A percentile compares a stretch with the other conserved stretches of the same genome.
These are phyloP conservation scores for Numenius phaeopus DNA, from an alignment of 2,797 vertebrate species.

Conservation along the genomic window DNA sequence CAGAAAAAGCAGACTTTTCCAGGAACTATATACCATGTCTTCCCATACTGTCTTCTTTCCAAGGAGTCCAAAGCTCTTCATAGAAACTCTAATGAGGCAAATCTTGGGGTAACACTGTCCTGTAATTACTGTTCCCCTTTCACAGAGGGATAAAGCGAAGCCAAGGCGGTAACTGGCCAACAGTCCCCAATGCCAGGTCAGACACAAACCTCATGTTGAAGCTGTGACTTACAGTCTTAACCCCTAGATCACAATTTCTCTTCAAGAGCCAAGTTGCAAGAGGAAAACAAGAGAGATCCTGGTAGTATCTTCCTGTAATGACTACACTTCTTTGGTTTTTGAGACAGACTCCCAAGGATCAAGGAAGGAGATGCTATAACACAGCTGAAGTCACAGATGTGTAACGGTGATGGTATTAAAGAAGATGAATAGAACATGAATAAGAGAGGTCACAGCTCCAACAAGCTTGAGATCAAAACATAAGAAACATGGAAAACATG, in stretches of 20 bases:
- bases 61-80: background rate
- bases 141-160: background rate
- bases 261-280: background rate
- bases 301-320: background rate
- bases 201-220: background rate
- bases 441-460: background rate
- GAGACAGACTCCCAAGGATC: background rate
- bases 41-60: background rate
- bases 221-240: background rate
- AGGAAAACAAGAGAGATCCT: background rate
- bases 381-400: background rate
- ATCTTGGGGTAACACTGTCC: background rate
- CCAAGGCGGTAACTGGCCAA: background rate
- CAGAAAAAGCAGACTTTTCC: background rate
- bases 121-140: background rate
- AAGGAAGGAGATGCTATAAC: background rate
- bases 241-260: background rate
- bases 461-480: slow-evolving; percentile 4
- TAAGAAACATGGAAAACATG: background rate
- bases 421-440: background rate
- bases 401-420: background rate
- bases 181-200: background rate
- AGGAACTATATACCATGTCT: background rate
- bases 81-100: background rate
- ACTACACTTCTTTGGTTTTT: background rate